Evolutionary conservation across 2,888 invertebrate species (phyloP).

Genomic region (Andrena bicolor): DNA sequence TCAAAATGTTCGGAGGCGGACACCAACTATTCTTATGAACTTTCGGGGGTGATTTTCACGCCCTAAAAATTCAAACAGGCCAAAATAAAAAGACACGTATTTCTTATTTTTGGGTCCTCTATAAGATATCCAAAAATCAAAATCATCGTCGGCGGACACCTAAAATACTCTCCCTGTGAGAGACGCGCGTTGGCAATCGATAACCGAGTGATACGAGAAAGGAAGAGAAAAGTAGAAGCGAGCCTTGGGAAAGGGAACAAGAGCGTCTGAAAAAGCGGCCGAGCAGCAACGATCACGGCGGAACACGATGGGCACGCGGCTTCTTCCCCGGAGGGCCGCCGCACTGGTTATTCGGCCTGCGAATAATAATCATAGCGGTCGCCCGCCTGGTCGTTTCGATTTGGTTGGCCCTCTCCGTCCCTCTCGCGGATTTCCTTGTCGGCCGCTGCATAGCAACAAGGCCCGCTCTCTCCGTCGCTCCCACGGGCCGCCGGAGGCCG

Average conservation of each 20-base stretch:
- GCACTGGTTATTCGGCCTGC: conserved; percentile 78
- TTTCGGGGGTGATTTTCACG: no score
- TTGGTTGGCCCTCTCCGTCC: conserved; percentile 49
- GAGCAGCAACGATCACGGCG: conserved; percentile 44
- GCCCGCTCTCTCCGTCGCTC: conserved; percentile 76
- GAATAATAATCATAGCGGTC: conserved; percentile 79
- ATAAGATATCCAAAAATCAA: no score
- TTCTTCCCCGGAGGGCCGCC: conserved; percentile 65
- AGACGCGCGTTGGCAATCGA: conserved; percentile 1
- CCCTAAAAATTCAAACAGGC: no score
- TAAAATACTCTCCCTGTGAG: no score
- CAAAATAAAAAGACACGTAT: no score
- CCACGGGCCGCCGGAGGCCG: conserved; percentile 44
- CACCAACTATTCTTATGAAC: no score
- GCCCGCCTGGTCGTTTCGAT: conserved; percentile 63
- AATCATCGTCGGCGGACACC: no score
- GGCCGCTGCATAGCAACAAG: conserved; percentile 82
- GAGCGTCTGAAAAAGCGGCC: conserved; percentile 49
- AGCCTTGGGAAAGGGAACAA: conserved; percentile 24
- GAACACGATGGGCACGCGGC: conserved; percentile 43
- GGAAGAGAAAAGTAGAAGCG: conserved; percentile 32
- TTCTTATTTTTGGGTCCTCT: no score
- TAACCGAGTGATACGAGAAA: conserved; percentile 22
- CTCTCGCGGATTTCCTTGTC: conserved; percentile 67
- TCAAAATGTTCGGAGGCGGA: no score